Percentiles rank a stretch among this genome's conserved stretches.
Evolutionary conservation across 2,888 invertebrate genomes (phyloP).

Genomic region (Tetragonisca angustula): DNA sequence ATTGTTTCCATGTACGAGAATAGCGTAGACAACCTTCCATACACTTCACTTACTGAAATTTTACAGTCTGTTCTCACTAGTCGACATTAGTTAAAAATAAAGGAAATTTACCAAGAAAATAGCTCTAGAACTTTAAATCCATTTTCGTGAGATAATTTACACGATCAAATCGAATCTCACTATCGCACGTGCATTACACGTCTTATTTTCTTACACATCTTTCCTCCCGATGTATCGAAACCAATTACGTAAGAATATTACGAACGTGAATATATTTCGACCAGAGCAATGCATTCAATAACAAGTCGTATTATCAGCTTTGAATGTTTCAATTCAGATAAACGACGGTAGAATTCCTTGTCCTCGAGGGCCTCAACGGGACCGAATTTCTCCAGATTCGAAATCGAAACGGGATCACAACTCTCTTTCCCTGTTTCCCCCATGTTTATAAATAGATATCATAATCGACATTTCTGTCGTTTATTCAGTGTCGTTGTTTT

Average conservation of each 20-base stretch:
- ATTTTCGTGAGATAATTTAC: background rate
- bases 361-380: constrained; percentile 45
- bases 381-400: constrained; percentile 44
- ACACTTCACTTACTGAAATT: background rate
- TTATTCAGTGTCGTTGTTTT: background rate
- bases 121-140: background rate
- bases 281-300: constrained; percentile 18
- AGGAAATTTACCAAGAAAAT: background rate
- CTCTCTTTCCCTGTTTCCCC: background rate
- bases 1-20: background rate
- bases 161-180: background rate
- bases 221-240: constrained; percentile 1
- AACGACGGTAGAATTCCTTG: constrained; percentile 26
- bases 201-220: constrained; percentile 5
- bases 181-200: background rate
- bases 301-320: constrained; percentile 8
- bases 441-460: background rate
- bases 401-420: constrained; percentile 45
- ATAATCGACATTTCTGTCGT: background rate
- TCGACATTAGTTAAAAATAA: background rate
- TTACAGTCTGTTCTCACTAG: background rate
- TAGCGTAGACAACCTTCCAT: background rate
- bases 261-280: constrained; percentile 15
- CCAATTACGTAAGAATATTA: background rate
- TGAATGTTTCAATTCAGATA: constrained; percentile 6